phyloP scores from a whole-genome alignment of 1,140 invertebrate species.

The Triops longicaudatus region DNA sequence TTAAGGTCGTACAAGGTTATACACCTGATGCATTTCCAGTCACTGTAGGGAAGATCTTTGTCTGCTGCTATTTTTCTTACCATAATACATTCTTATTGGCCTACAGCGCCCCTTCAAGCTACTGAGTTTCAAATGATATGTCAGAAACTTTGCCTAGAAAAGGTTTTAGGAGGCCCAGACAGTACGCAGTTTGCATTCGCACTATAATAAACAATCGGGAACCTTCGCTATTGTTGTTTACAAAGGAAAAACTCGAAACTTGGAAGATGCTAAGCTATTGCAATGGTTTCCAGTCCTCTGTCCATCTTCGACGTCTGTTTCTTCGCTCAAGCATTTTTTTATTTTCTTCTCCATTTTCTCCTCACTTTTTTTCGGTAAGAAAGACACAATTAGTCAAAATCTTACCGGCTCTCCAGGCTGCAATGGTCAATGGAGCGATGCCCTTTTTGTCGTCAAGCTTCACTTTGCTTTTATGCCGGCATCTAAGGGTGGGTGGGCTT shows the following conservation, averaged over 20 bases:
- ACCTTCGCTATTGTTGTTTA: too few relatives aligned
- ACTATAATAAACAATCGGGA: not conserved
- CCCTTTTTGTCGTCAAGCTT: not conserved
- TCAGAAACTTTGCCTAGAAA: not conserved
- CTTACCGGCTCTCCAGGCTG: not conserved
- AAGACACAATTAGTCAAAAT: not conserved
- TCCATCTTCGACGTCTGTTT: not conserved
- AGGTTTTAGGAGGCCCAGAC: not conserved
- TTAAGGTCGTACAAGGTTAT: constrained; percentile 8
- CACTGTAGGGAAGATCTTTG: not conserved
- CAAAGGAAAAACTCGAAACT: not conserved
- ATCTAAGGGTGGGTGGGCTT: not conserved
- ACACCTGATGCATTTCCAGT: not conserved
- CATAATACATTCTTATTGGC: not conserved
- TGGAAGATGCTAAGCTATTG: not conserved
- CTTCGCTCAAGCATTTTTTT: not conserved
- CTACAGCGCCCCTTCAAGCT: not conserved
- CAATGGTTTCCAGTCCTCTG: not conserved
- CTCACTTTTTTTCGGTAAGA: not conserved
- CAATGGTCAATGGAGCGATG: not conserved
- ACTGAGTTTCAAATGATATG: not conserved
- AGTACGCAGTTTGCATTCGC: not conserved
- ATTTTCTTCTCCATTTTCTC: not conserved
- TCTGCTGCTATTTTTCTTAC: constrained; percentile 4
- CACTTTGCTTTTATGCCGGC: not conserved